Evolutionary conservation across 2,797 vertebrate genomes (phyloP).

Genomic region (Antrozous pallidus): DNA sequence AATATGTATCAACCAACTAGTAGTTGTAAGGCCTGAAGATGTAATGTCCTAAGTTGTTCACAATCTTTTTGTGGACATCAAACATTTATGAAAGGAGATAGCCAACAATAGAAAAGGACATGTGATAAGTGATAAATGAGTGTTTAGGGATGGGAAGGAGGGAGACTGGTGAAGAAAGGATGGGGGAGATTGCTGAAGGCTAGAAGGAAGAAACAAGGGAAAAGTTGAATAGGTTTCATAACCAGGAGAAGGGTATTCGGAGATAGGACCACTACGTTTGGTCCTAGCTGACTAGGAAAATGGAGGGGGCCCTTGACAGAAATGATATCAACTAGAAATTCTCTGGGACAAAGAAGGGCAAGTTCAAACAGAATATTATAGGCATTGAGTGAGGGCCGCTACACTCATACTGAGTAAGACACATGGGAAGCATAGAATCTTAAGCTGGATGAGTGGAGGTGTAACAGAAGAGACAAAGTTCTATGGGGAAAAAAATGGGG

Average conservation of each 20-base stretch:
- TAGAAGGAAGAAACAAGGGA: neutral
- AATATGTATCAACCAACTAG: neutral
- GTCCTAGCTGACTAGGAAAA: neutral
- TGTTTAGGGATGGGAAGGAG: neutral
- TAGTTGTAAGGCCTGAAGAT: neutral
- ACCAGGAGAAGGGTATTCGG: neutral
- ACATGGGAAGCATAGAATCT: neutral
- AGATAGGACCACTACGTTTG: neutral
- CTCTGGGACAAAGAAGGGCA: neutral
- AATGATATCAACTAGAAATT: neutral
- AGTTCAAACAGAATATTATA: neutral
- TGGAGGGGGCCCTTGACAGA: neutral
- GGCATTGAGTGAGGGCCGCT: neutral
- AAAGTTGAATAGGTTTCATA: neutral
- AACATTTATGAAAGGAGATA: neutral
- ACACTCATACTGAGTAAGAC: neutral
- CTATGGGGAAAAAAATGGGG: too few species aligned
- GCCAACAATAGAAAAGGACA: neutral
- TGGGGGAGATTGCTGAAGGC: neutral
- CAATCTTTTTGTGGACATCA: neutral
- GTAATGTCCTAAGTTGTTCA: neutral
- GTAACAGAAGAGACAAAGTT: neutral
- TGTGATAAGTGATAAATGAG: neutral
- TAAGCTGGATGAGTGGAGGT: neutral
- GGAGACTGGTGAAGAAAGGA: neutral